Base-by-base conservation (phyloP, 2,797 vertebrate species). In the Melanotaenia trifasciata region DNA sequence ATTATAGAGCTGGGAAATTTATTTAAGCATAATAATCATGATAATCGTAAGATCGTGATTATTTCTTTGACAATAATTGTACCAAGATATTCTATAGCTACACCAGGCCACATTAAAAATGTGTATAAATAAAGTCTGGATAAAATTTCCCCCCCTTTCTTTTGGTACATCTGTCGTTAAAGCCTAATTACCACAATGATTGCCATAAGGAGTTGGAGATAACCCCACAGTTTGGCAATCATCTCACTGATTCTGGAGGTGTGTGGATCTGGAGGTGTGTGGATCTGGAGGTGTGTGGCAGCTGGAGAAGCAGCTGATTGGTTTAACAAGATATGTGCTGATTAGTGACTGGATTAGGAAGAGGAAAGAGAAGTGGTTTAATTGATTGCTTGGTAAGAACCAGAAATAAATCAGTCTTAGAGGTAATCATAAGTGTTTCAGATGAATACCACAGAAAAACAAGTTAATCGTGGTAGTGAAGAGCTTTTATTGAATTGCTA, bases 121-220 rank as follows among this genome's bases (percentile, higher is more conserved):
- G 33, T 33, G 5, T 33, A 1, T 33, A 5, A 5, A 33, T 33
- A 33, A 33, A 33, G 33, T 5, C 5, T 0, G 32, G 36, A 67
- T 67, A 61, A 60, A 16, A 64, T 26, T 14, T 57, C 12, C 13
- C 11, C 26, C 26, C 26, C n/a, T n/a, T 26, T 26, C 69, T 40
- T 33, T 22, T 58, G 24, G 63, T 58, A 75, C 81, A 75, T 76
- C 79, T 78, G 79, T 68, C 24, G 45, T 81, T 80, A 63, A 79
- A 35, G 35, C 10, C 12, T 3, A 68, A 83, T 88, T 47, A 80
- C 0, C 1, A 2, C 11, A 80, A 75, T 58, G 67, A 78, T 71
- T 60, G 51, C 62, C 11, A n/a, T 76, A 51, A 80, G 76, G 36
- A 18, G 36, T 63, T 64, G 47, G 64, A 38, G 16, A 61, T 28